Conservation (phyloP, 1,140 invertebrate species). For the Papilio aristodemus region DNA sequence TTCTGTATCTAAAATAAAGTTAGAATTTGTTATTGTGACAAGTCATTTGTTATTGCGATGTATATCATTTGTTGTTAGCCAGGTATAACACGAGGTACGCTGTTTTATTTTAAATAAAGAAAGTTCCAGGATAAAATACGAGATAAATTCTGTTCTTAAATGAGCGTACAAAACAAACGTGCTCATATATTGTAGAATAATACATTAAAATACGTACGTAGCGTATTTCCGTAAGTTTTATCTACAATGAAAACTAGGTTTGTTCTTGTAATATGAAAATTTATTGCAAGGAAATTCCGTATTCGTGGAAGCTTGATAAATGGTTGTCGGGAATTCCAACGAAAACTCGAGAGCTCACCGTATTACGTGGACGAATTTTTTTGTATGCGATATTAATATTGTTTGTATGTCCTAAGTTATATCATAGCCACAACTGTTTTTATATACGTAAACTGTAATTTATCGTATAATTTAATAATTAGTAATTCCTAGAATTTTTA, state of each 20-base stretch:
- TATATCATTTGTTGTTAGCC: too few species aligned
- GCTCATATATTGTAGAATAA: not conserved
- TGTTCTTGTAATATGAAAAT: conserved; percentile 28
- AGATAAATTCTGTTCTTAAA: too few species aligned
- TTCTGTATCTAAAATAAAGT: too few species aligned
- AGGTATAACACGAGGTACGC: too few species aligned
- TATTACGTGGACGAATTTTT: conserved; percentile 2
- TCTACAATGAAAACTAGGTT: conserved; percentile 23
- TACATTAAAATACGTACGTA: not conserved
- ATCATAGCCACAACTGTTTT: not conserved
- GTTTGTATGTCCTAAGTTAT: not conserved
- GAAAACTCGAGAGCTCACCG: not conserved
- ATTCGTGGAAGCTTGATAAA: conserved; percentile 12
- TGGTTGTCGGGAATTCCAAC: conserved; percentile 2
- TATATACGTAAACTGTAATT: too few species aligned
- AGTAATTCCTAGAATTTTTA: too few species aligned
- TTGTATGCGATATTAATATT: not conserved
- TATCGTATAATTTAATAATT: too few species aligned
- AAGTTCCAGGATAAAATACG: too few species aligned
- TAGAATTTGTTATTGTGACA: too few species aligned
- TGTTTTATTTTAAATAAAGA: too few species aligned
- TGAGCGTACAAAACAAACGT: not conserved
- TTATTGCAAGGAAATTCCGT: conserved; percentile 19
- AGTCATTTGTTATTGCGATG: too few species aligned
- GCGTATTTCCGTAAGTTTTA: conserved; percentile 9